Conservation (phyloP, 2,797 vertebrate genomes). For the Thamnophis elegans region DNA sequence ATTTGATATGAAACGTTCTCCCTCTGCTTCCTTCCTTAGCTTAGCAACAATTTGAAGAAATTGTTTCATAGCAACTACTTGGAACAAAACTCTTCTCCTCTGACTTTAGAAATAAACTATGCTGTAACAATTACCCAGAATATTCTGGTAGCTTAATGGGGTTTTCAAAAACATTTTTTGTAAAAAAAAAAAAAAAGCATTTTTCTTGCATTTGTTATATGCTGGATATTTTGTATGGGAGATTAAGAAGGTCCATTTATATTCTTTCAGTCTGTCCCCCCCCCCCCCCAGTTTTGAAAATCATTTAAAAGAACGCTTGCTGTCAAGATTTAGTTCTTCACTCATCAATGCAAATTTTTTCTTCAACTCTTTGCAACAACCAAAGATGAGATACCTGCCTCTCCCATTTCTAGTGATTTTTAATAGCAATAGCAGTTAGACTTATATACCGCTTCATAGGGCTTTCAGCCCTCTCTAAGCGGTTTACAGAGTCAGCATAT, state of each 20-base stretch:
- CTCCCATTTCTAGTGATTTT: background rate
- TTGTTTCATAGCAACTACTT: background rate
- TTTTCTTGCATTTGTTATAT: background rate
- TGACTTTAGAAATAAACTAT: background rate
- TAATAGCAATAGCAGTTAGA: too few relatives aligned
- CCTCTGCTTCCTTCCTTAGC: background rate
- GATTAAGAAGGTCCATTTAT: background rate
- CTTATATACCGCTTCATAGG: too few relatives aligned
- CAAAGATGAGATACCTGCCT: background rate
- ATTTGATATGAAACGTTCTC: background rate
- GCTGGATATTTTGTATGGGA: background rate
- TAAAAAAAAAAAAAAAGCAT: background rate
- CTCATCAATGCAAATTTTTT: background rate
- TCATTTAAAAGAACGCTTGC: background rate
- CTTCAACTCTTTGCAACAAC: background rate
- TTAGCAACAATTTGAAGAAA: background rate
- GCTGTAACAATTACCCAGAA: background rate
- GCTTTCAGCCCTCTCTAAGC: too few relatives aligned
- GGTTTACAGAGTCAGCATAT: too few relatives aligned
- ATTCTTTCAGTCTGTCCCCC: background rate
- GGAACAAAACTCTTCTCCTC: background rate
- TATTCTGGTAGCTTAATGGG: background rate
- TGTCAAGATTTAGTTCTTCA: background rate
- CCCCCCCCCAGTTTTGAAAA: background rate
- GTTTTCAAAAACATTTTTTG: background rate